Conservation (phyloP, 2,888 invertebrate species). For the Coremacera marginata region DNA sequence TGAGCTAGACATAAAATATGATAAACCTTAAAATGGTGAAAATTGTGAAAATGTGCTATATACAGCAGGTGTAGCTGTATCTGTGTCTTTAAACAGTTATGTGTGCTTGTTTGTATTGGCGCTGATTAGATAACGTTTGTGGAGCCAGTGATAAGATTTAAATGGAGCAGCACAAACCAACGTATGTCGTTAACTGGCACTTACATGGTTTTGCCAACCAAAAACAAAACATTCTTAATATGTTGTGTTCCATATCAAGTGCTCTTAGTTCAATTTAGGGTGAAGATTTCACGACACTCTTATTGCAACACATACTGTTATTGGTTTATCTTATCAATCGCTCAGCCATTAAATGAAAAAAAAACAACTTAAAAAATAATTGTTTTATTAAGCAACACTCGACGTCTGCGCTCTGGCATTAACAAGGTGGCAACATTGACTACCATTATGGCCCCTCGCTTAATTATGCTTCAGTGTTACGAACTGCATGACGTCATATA, state of each 20-base stretch:
- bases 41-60: too few species aligned
- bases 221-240: too few species aligned
- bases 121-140: background rate
- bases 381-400: background rate
- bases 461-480: background rate
- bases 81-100: too few species aligned
- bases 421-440: background rate
- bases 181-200: too few species aligned
- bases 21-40: constrained; percentile 14
- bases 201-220: too few species aligned
- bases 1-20: constrained; percentile 30
- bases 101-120: background rate
- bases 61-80: too few species aligned
- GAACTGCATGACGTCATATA: constrained; percentile 23
- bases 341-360: too few species aligned
- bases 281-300: too few species aligned
- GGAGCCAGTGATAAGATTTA: background rate
- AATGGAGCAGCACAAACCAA: too few species aligned
- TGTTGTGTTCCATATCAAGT: too few species aligned
- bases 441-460: background rate
- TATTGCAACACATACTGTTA: constrained; percentile 1
- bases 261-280: too few species aligned
- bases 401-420: background rate
- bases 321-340: background rate
- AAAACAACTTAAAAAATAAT: background rate